Evolutionary conservation across 2,797 vertebrate genomes (phyloP).

Genomic region (Octomys mimax): DNA sequence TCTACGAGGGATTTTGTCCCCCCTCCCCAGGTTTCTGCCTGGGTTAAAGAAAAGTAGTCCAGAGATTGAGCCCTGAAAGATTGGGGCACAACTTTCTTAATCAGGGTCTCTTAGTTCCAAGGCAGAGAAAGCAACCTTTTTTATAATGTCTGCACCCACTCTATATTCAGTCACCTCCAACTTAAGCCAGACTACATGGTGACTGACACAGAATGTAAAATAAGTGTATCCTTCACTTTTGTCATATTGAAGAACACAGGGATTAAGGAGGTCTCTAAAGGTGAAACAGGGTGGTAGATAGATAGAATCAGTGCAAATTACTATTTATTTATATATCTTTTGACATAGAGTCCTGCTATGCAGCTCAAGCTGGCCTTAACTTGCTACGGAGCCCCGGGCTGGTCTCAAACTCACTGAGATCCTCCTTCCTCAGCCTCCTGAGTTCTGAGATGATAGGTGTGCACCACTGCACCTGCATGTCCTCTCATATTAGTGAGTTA

Average conservation of each 20-base stretch:
- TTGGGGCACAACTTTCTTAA: conserved; percentile 24
- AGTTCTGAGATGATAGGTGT: neutral
- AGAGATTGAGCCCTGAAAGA: neutral
- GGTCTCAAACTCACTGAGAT: neutral
- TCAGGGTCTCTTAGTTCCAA: neutral
- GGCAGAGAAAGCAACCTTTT: neutral
- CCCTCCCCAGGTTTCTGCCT: neutral
- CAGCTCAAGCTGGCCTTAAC: neutral
- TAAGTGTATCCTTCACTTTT: conserved; percentile 9
- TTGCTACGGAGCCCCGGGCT: neutral
- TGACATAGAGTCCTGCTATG: neutral
- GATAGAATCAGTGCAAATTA: neutral
- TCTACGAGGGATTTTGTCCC: neutral
- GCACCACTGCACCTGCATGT: neutral
- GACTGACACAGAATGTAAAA: conserved; percentile 16
- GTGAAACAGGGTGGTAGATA: conserved; percentile 30
- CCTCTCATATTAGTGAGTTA: neutral
- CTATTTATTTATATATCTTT: neutral
- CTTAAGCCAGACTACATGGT: conserved; percentile 40
- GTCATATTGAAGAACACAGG: conserved; percentile 45
- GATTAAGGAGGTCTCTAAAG: neutral
- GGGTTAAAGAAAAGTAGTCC: conserved; percentile 13
- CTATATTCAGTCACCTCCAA: neutral
- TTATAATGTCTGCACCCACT: neutral
- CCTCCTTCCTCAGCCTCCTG: neutral